A percentile compares a stretch with the other conserved stretches of the same genome.
phyloP scores from a whole-genome alignment of 2,888 invertebrate species.

The Drosophila macrothrix region DNA sequence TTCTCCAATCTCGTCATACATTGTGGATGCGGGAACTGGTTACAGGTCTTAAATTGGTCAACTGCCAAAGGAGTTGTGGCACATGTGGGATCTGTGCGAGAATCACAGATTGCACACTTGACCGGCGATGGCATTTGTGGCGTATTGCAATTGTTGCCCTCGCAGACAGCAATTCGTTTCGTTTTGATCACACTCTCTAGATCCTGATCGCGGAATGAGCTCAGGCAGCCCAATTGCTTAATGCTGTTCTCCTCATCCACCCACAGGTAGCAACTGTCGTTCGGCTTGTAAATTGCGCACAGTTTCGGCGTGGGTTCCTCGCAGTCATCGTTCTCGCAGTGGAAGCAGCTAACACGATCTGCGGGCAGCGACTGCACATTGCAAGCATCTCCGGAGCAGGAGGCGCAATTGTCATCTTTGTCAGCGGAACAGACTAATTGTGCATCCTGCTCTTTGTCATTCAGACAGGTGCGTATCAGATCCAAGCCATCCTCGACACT shows the following conservation, averaged over 20 bases:
- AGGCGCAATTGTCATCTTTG: constrained; percentile 60
- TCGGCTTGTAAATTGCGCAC: constrained; percentile 72
- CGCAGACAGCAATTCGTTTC: constrained; percentile 77
- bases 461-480: constrained; percentile 79
- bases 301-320: constrained; percentile 55
- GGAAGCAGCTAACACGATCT: constrained; percentile 71
- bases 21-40: constrained; percentile 71
- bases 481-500: constrained; percentile 64
- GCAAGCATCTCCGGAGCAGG: constrained; percentile 69
- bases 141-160: constrained; percentile 77
- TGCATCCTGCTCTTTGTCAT: constrained; percentile 80
- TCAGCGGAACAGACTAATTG: constrained; percentile 63
- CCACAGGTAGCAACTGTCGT: constrained; percentile 77
- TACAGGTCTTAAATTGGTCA: constrained; percentile 63
- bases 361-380: constrained; percentile 71
- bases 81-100: constrained; percentile 66
- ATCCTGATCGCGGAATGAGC: constrained; percentile 76
- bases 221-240: constrained; percentile 77
- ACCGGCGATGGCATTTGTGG: constrained; percentile 49
- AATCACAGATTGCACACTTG: constrained; percentile 77
- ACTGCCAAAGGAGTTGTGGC: constrained; percentile 69
- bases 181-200: constrained; percentile 74
- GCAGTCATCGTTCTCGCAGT: constrained; percentile 70
- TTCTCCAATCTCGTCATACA: constrained; percentile 71
- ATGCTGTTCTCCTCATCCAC: constrained; percentile 71